Conservation (phyloP, 30 jellyfish, hydroid and myxozoan genomes). For the Chrysaora quinquecirrha region DNA sequence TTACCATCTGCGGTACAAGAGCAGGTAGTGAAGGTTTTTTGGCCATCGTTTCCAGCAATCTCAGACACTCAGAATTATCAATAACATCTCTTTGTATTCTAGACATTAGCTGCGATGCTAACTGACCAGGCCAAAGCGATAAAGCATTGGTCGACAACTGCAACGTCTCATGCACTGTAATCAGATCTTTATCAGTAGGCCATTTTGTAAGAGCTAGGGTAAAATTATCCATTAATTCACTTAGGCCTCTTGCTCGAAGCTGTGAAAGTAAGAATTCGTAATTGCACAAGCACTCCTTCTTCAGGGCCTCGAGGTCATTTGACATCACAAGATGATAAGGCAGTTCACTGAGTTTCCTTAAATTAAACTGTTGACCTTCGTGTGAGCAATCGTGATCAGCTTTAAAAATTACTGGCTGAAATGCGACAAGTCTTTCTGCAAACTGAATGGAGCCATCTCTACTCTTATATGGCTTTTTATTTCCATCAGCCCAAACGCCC, state of each 20-base stretch:
- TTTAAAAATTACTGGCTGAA: constrained; percentile 46
- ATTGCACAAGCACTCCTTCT: constrained; percentile 66
- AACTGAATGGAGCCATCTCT: constrained; percentile 38
- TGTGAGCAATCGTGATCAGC: constrained; percentile 57
- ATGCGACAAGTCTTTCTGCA: constrained; percentile 65
- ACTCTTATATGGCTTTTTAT: constrained; percentile 47
- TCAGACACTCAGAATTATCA: constrained; percentile 25
- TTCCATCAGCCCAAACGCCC: constrained; percentile 80
- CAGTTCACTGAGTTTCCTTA: constrained; percentile 80
- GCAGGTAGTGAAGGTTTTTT: constrained; percentile 67
- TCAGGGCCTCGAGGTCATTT: constrained; percentile 48
- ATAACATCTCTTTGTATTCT: constrained; percentile 45
- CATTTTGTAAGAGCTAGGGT: constrained; percentile 50
- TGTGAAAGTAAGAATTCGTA: constrained; percentile 70
- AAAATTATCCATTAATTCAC: constrained; percentile 50
- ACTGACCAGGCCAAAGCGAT: constrained; percentile 73
- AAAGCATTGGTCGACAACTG: constrained; percentile 66
- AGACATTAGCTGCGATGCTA: constrained; percentile 69
- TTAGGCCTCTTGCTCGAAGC: constrained; percentile 60
- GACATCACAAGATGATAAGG: constrained; percentile 62
- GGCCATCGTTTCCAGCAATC: constrained; percentile 42
- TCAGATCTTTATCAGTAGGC: constrained; percentile 62
- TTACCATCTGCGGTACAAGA: constrained; percentile 50
- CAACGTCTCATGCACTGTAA: constrained; percentile 50
- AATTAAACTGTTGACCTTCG: constrained; percentile 51